Evolutionary conservation across 2,113 vertebrate genomes (phyloP).

Genomic region (Prietella phreatophila): DNA sequence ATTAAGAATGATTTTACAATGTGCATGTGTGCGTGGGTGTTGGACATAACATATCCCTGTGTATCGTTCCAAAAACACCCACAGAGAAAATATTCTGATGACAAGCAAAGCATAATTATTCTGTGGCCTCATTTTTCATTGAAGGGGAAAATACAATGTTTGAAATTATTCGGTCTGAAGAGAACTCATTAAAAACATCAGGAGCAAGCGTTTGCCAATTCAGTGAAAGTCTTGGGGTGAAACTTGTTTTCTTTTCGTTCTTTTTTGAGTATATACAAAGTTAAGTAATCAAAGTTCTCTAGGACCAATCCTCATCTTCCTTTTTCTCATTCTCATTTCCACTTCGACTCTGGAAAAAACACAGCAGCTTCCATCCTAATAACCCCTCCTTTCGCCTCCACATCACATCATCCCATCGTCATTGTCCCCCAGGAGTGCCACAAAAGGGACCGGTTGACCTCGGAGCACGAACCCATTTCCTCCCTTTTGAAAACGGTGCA

Average conservation of each 20-base stretch:
- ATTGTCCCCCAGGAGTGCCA: slow-evolving; percentile 47
- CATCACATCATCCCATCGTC: slow-evolving; percentile 46
- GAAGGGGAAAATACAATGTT: slow-evolving; percentile 28
- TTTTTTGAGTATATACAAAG: background rate
- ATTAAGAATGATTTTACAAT: slow-evolving; percentile 20
- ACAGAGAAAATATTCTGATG: slow-evolving; percentile 37
- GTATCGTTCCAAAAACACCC: slow-evolving; percentile 11
- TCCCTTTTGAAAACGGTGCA: slow-evolving; percentile 53
- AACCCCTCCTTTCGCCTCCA: slow-evolving; percentile 25
- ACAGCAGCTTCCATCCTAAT: slow-evolving; percentile 25
- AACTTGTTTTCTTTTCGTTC: slow-evolving; percentile 28
- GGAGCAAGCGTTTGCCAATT: slow-evolving; percentile 18
- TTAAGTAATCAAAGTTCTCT: slow-evolving; percentile 21
- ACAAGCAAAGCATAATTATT: slow-evolving; percentile 41
- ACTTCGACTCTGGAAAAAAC: background rate
- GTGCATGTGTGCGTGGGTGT: background rate
- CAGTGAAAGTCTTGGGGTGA: slow-evolving; percentile 28
- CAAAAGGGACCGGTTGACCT: slow-evolving; percentile 52
- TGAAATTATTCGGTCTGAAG: slow-evolving; percentile 32
- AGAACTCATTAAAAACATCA: slow-evolving; percentile 49
- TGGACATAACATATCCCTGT: background rate
- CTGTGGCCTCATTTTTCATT: slow-evolving; percentile 37
- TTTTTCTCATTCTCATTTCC: background rate
- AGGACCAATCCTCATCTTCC: background rate
- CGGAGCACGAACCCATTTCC: slow-evolving; percentile 45